These are phyloP conservation scores for Zoanthus solanderi DNA, from an alignment of 92 coral and sea anemone species.

Conservation along the genomic window DNA sequence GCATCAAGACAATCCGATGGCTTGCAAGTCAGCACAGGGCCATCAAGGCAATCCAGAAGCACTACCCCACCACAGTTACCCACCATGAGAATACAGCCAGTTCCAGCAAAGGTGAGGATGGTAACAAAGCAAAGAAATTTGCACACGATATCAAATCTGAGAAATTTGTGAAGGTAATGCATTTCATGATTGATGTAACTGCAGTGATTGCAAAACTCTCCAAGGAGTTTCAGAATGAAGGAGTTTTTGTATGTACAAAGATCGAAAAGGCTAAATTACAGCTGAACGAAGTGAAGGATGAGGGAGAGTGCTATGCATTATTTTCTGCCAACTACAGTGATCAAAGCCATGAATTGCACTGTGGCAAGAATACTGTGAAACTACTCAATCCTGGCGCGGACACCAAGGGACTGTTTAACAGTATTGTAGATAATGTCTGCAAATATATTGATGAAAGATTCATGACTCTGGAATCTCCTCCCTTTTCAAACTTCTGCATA, in stretches of 20 bases:
- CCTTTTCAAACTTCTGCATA: not conserved
- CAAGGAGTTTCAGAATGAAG: slow-evolving; percentile 40
- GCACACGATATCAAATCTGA: slow-evolving; percentile 40
- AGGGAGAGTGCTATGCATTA: not conserved
- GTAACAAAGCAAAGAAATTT: slow-evolving; percentile 34
- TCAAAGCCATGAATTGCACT: slow-evolving; percentile 7
- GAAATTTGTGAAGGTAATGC: slow-evolving; percentile 47
- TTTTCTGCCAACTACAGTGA: slow-evolving; percentile 11
- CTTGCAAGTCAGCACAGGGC: slow-evolving; percentile 26
- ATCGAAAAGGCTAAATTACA: not conserved
- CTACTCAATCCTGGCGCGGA: slow-evolving; percentile 1
- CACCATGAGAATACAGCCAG: slow-evolving; percentile 46
- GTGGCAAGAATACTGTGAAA: not conserved
- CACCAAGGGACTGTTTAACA: not conserved
- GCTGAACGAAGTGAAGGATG: slow-evolving; percentile 3
- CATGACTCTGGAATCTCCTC: slow-evolving; percentile 9
- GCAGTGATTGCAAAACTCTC: slow-evolving; percentile 44
- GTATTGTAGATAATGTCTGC: not conserved
- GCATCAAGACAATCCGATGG: not conserved
- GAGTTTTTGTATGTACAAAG: not conserved
- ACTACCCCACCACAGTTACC: not conserved
- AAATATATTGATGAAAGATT: not conserved
- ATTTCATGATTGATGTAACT: slow-evolving; percentile 42
- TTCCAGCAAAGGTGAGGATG: slow-evolving; percentile 50
- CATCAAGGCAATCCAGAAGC: slow-evolving; percentile 9